A percentile compares a stretch with the other conserved stretches of the same genome.
Evolutionary conservation across 2,113 vertebrate genomes (phyloP).

Genomic region (Neogobius melanostomus): DNA sequence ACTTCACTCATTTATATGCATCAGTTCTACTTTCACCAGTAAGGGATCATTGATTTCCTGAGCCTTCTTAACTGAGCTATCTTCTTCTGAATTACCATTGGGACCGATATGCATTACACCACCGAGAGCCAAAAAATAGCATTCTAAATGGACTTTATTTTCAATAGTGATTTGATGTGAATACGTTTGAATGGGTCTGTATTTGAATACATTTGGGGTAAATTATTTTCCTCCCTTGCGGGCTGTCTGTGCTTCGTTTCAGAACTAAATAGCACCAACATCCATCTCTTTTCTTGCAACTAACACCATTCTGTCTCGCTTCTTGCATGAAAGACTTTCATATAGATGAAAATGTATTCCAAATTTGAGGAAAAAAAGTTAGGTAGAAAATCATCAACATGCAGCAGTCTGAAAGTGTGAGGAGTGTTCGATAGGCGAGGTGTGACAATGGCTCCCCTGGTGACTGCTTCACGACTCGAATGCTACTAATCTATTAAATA

Average conservation of each 20-base stretch:
- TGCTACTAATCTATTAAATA: conserved; percentile 70
- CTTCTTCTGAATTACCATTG: conserved; percentile 73
- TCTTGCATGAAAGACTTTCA: conserved; percentile 36
- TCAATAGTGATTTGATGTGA: conserved; percentile 68
- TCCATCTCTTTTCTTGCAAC: conserved; percentile 17
- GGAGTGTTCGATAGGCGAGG: conserved; percentile 41
- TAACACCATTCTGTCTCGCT: conserved; percentile 13
- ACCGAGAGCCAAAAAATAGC: conserved; percentile 58
- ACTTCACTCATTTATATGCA: conserved; percentile 61
- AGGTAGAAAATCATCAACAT: conserved; percentile 12
- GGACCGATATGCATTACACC: conserved; percentile 63
- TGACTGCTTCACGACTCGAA: conserved; percentile 53
- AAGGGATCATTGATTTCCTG: conserved; percentile 70
- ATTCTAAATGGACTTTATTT: conserved; percentile 70
- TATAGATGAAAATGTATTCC: conserved; percentile 53
- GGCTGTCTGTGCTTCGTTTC: conserved; percentile 47
- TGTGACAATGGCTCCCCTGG: conserved; percentile 50
- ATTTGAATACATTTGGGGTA: conserved; percentile 70
- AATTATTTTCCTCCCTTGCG: conserved; percentile 58
- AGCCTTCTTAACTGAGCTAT: conserved; percentile 71
- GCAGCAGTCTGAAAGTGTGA: background rate
- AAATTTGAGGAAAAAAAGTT: conserved; percentile 30
- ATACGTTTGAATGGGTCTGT: conserved; percentile 66
- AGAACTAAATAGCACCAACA: conserved; percentile 47
- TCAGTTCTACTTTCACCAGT: conserved; percentile 59